A percentile compares a stretch with the other conserved stretches of the same genome.
Evolutionary conservation across 2,888 invertebrate species (phyloP).

Genomic region (Calameuta filiformis): DNA sequence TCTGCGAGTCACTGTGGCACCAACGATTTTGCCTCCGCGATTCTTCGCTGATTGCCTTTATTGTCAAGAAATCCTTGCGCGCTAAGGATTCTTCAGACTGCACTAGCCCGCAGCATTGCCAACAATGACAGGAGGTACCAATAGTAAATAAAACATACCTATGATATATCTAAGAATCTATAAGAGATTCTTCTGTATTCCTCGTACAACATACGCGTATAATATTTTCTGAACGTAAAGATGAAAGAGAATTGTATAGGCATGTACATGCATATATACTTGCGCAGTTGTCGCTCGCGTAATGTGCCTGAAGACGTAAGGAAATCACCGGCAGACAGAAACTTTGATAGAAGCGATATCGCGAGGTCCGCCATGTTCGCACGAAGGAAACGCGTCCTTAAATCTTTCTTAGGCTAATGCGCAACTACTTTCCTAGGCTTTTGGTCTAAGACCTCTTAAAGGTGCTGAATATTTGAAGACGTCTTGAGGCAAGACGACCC

Average conservation of each 20-base stretch:
- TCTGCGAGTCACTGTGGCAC: constrained; percentile 33
- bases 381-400: not conserved
- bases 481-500: constrained; percentile 23
- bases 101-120: not conserved
- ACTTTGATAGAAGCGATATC: not conserved
- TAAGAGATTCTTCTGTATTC: not conserved
- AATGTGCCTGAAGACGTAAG: not conserved
- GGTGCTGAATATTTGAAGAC: constrained; percentile 29
- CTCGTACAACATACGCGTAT: not conserved
- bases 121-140: not conserved
- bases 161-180: not conserved
- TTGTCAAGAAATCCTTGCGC: not conserved
- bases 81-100: not conserved
- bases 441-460: constrained; percentile 23
- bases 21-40: constrained; percentile 27
- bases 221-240: not conserved
- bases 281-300: not conserved
- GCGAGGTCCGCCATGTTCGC: not conserved
- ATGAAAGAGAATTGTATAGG: not conserved
- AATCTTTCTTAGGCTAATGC: constrained; percentile 8
- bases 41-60: constrained; percentile 26
- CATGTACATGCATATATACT: not conserved
- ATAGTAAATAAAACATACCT: not conserved
- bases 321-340: too few relatives aligned
- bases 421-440: constrained; percentile 18